phyloP scores from a whole-genome alignment of 2,888 invertebrate genomes.

The Cotesia congregata region DNA sequence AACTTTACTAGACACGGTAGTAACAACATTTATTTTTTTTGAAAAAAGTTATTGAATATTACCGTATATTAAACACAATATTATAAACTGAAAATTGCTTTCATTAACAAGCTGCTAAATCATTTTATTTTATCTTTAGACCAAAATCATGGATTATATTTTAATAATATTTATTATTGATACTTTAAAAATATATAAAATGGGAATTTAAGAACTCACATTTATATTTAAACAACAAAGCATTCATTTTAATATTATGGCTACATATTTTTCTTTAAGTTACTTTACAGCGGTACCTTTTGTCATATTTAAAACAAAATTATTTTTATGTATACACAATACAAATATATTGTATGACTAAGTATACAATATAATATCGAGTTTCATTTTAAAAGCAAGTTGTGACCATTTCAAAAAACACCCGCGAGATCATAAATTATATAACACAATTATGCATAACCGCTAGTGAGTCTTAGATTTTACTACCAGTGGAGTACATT shows the following conservation, averaged over 20 bases:
- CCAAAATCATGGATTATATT: neutral
- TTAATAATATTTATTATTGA: neutral
- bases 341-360: conserved; percentile 13
- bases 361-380: neutral
- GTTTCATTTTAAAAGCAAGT: neutral
- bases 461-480: conserved; percentile 43
- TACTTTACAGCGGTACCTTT: conserved; percentile 23
- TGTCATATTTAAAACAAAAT: conserved; percentile 20
- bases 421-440: conserved; percentile 47
- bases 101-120: neutral
- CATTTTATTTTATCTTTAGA: neutral
- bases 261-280: neutral
- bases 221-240: neutral
- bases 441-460: conserved; percentile 44
- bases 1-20: neutral
- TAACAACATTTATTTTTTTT: neutral
- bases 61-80: neutral
- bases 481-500: conserved; percentile 48
- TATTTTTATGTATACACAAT: neutral
- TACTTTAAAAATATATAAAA: neutral
- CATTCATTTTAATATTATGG: neutral
- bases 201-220: neutral
- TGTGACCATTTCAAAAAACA: neutral
- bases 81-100: neutral
- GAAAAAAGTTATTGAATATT: neutral